Conservation (phyloP, 2,113 vertebrate genomes). For the Prolemur simus region DNA sequence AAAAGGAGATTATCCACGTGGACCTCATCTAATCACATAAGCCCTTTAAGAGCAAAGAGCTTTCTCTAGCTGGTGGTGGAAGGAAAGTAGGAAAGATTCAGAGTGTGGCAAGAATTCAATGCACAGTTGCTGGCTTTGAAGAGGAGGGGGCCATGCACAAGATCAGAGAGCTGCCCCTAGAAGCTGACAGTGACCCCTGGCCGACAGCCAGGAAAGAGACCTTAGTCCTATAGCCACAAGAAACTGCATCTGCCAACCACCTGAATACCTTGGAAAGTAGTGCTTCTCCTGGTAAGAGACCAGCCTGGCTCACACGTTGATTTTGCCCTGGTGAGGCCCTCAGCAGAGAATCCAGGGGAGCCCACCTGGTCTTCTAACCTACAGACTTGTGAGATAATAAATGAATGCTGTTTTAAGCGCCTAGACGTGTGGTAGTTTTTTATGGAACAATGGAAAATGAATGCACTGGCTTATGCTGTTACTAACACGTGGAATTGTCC, state of each 20-base stretch:
- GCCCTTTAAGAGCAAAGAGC: not conserved
- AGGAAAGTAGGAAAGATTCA: not conserved
- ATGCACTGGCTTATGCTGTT: not conserved
- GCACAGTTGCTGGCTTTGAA: not conserved
- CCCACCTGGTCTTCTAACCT: not conserved
- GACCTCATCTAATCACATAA: not conserved
- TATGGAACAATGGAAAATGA: not conserved
- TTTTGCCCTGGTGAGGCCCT: not conserved
- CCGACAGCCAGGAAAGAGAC: not conserved
- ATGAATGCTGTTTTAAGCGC: not conserved
- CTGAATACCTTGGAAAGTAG: not conserved
- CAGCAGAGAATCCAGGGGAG: not conserved
- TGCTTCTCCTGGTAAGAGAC: not conserved
- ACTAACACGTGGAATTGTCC: not conserved
- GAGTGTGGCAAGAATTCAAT: not conserved
- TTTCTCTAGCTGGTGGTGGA: not conserved
- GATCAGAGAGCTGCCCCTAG: not conserved
- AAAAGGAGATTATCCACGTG: not conserved
- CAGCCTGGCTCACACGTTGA: not conserved
- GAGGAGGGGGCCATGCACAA: not conserved
- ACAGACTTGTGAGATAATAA: not conserved
- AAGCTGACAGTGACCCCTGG: not conserved
- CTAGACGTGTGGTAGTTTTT: not conserved
- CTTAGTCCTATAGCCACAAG: not conserved
- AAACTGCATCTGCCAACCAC: not conserved